These are phyloP conservation scores for Cephalopholis sonnerati DNA, from an alignment of 2,113 vertebrate genomes.

Conservation along the genomic window DNA sequence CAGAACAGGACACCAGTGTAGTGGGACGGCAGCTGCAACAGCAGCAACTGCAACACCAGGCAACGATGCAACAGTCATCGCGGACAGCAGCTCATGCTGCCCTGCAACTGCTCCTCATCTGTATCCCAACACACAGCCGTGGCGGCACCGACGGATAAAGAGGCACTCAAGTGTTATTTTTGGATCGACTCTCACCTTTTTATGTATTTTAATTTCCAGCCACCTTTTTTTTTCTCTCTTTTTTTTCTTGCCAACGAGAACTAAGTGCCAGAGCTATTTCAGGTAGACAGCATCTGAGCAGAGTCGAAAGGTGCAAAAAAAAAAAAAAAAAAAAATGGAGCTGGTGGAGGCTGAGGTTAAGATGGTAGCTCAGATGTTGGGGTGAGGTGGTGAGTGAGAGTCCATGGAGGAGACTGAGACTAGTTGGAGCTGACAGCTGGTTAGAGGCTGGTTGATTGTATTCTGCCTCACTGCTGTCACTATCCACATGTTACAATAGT, in stretches of 20 bases:
- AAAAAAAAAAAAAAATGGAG: background rate
- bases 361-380: conserved; percentile 53
- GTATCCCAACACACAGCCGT: background rate
- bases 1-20: conserved; percentile 10
- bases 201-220: conserved; percentile 67
- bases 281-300: conserved; percentile 58
- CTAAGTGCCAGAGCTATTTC: conserved; percentile 72
- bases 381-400: background rate
- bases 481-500: conserved; percentile 39
- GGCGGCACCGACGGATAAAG: conserved; percentile 5
- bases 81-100: background rate
- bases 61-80: background rate
- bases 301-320: conserved; percentile 34
- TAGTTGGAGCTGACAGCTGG: conserved; percentile 68
- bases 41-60: background rate
- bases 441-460: conserved; percentile 58
- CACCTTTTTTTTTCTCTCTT: conserved; percentile 18
- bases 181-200: conserved; percentile 68
- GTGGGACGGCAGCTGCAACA: background rate
- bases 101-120: conserved; percentile 7
- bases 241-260: conserved; percentile 19
- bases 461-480: conserved; percentile 50
- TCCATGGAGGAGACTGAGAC: conserved; percentile 44
- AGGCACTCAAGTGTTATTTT: conserved; percentile 63
- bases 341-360: conserved; percentile 35